Conservation (phyloP, 2,888 invertebrate genomes). For the Eupithecia vulgata region DNA sequence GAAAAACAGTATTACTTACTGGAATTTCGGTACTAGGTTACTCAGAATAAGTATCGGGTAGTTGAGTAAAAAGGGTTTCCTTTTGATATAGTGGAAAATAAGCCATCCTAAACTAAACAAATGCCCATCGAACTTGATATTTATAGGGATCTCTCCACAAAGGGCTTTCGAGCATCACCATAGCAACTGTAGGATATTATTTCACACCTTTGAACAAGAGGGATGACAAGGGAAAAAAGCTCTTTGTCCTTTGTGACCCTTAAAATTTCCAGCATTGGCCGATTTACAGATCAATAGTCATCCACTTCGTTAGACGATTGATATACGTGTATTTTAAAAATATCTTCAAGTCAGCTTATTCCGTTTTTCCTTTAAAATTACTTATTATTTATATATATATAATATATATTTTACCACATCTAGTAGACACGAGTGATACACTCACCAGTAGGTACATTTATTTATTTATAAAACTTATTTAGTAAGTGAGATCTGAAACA, state of each 20-base stretch:
- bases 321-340: neutral
- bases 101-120: neutral
- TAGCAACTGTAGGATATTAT: neutral
- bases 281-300: neutral
- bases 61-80: neutral
- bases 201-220: neutral
- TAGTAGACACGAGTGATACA: too few species aligned
- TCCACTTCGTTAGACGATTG: neutral
- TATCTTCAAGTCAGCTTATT: neutral
- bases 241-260: neutral
- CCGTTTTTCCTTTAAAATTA: neutral
- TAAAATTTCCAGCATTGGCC: neutral
- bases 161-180: neutral
- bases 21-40: neutral
- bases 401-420: too few species aligned
- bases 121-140: neutral
- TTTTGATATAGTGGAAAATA: neutral
- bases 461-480: too few species aligned
- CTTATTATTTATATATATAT: too few species aligned
- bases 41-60: neutral
- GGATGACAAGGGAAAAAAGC: neutral
- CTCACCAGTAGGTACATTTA: too few species aligned
- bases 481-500: too few species aligned
- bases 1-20: neutral
- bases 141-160: neutral